Evolutionary conservation across 2,888 invertebrate species (phyloP).

Genomic region (Spisula solida): DNA sequence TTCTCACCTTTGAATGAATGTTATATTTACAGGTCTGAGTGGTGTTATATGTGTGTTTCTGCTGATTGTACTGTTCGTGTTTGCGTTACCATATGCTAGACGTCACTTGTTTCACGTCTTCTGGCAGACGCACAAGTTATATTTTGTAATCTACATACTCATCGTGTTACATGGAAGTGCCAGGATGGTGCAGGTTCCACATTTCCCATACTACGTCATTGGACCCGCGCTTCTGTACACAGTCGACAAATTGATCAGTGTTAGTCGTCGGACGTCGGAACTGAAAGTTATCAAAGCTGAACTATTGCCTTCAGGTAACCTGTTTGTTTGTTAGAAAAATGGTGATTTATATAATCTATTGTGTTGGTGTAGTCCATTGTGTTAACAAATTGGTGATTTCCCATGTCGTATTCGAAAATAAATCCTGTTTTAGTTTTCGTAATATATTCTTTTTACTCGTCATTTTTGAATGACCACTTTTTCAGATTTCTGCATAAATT

Average conservation of each 20-base stretch:
- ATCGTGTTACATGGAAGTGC: constrained; percentile 90
- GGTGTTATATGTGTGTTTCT: constrained; percentile 89
- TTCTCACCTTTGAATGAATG: no score
- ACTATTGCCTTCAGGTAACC: constrained; percentile 89
- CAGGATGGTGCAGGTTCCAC: constrained; percentile 89
- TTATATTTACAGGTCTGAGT: constrained; percentile 88
- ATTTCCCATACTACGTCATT: constrained; percentile 89
- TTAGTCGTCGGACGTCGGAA: constrained; percentile 89
- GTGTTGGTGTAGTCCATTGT: no score
- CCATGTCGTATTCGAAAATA: no score
- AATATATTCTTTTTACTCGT: no score
- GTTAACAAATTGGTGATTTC: no score
- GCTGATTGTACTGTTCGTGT: constrained; percentile 89
- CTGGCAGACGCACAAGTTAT: constrained; percentile 90
- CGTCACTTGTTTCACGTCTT: constrained; percentile 89
- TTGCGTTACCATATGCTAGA: constrained; percentile 89
- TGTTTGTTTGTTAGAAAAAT: not conserved
- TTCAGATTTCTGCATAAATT: no score
- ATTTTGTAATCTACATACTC: constrained; percentile 89
- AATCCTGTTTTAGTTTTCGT: no score
- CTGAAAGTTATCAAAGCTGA: constrained; percentile 89
- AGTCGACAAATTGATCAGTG: constrained; percentile 89
- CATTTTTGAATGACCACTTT: no score
- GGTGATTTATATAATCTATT: no score
- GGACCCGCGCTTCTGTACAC: constrained; percentile 89